A percentile compares a stretch with the other conserved stretches of the same genome.
These are phyloP conservation scores for Himantopus leucocephalus DNA, from an alignment of 2,113 vertebrate species.

Conservation along the genomic window DNA sequence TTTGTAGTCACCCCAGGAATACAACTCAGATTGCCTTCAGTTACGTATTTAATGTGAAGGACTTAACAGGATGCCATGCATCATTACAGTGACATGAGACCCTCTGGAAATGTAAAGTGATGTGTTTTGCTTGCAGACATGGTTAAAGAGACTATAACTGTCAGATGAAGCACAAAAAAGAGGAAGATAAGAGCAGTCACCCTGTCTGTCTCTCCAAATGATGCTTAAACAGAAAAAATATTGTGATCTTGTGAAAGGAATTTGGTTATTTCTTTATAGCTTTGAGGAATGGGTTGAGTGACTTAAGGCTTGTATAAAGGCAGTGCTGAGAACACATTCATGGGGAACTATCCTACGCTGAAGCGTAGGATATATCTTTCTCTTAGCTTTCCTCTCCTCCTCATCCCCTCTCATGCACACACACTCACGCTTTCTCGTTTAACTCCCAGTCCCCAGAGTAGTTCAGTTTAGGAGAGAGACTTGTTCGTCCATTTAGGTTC, in stretches of 20 bases:
- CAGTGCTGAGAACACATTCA: not conserved
- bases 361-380: not conserved
- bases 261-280: not conserved
- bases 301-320: not conserved
- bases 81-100: not conserved
- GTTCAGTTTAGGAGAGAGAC: not conserved
- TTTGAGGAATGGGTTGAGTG: not conserved
- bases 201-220: not conserved
- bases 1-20: not conserved
- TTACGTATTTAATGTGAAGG: not conserved
- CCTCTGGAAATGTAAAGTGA: not conserved
- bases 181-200: slow-evolving; percentile 3
- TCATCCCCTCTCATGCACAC: rapidly evolving
- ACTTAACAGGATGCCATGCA: not conserved
- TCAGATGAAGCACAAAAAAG: not conserved
- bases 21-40: not conserved
- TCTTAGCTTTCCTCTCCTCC: not conserved
- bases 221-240: not conserved
- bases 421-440: not conserved
- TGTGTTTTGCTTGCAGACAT: not conserved
- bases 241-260: not conserved
- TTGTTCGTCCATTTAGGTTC: not conserved
- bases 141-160: not conserved
- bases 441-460: not conserved
- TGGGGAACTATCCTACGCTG: not conserved